phyloP scores from a whole-genome alignment of 2,888 invertebrate species.

The Pheosia gnoma region DNA sequence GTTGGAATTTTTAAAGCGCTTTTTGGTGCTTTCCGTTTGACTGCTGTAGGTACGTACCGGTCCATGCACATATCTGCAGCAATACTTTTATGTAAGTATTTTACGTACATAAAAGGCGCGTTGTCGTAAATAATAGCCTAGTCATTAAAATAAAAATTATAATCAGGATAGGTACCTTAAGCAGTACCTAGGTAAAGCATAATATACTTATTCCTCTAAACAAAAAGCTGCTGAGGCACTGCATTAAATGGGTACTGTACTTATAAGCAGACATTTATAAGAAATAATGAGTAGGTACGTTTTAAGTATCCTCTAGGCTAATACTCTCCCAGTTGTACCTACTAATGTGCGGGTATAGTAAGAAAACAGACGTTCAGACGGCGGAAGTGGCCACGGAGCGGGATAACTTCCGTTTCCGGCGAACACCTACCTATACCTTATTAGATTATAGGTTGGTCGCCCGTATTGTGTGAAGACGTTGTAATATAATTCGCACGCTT shows the following conservation, averaged over 20 bases:
- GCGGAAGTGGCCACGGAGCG: constrained; percentile 50
- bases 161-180: too few species aligned
- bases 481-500: too few species aligned
- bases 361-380: constrained; percentile 46
- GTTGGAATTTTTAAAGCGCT: not conserved
- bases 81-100: not conserved
- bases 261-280: too few species aligned
- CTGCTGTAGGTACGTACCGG: not conserved
- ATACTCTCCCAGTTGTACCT: not conserved
- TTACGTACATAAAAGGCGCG: too few species aligned
- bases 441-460: constrained; percentile 9
- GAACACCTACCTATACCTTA: constrained; percentile 30
- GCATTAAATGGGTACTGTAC: too few species aligned
- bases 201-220: too few species aligned
- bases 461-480: not conserved
- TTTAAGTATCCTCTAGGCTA: too few species aligned
- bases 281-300: too few species aligned
- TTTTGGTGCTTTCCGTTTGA: not conserved
- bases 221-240: too few species aligned
- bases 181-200: too few species aligned
- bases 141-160: too few species aligned
- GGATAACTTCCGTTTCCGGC: constrained; percentile 53
- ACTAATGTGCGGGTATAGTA: constrained; percentile 9
- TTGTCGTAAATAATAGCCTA: too few species aligned
- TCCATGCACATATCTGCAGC: not conserved